Percentiles rank a stretch among this genome's conserved stretches.
Evolutionary conservation across 2,888 invertebrate genomes (phyloP).

Genomic region (Drosophila planitibia): DNA sequence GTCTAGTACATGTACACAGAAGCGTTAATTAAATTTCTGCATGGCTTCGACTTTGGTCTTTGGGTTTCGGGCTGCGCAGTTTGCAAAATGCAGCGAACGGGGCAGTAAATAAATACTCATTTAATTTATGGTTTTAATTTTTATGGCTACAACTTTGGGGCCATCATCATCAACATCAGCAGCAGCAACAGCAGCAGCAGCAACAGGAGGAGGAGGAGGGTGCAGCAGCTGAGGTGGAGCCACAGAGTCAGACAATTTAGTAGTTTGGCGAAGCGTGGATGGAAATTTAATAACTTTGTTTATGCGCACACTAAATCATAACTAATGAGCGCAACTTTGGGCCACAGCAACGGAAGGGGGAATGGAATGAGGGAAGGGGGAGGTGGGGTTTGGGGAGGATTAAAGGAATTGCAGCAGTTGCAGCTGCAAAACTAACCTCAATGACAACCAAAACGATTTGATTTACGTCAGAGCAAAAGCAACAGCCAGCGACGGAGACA

Average conservation of each 20-base stretch:
- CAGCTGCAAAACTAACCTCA: conserved; percentile 52
- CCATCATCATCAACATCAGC: conserved; percentile 52
- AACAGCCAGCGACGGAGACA: not conserved
- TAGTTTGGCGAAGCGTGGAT: conserved; percentile 79
- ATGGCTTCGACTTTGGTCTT: conserved; percentile 52
- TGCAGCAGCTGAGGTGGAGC: conserved; percentile 10
- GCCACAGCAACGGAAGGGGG: conserved; percentile 3
- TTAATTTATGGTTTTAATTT: conserved; percentile 81
- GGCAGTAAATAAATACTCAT: conserved; percentile 79
- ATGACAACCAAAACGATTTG: conserved; percentile 68
- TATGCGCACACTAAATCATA: conserved; percentile 81
- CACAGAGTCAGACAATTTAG: conserved; percentile 72
- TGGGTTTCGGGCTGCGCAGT: conserved; percentile 1
- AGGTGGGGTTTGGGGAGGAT: not conserved
- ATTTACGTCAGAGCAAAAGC: conserved; percentile 35
- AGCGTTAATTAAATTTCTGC: conserved; percentile 80
- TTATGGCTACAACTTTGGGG: conserved; percentile 78
- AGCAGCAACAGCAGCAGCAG: conserved; percentile 1
- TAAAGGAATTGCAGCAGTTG: conserved; percentile 44
- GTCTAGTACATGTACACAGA: conserved; percentile 78
- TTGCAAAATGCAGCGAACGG: conserved; percentile 60
- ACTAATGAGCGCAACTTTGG: conserved; percentile 72
- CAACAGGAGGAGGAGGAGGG: not conserved
- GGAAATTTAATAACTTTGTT: conserved; percentile 81
- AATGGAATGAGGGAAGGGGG: not conserved